Base-by-base conservation (phyloP, 2,797 vertebrate genomes). In the Micromesistius poutassou region DNA sequence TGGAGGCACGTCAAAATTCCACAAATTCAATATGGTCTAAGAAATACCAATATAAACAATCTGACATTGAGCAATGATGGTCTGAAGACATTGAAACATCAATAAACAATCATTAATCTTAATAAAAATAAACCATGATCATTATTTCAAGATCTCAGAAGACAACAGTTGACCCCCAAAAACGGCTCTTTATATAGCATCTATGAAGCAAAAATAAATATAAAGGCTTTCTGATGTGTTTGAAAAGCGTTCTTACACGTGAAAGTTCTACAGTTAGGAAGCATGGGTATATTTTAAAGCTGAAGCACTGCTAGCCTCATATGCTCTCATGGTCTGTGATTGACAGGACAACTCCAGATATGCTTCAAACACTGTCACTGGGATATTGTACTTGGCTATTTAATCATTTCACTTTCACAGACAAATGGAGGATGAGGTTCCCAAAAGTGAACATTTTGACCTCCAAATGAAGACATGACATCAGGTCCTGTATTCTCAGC, bases 1-100 rank as follows among this genome's bases (percentile, higher is more conserved):
- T n/a, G 31, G 84, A 89, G 87, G 87, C 85, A 88, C 87, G 81
- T 85, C n/a, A 77, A 84, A 68, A 84, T 55, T 28, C n/a, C 40
- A 86, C 73, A 78, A 40, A 77, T 74, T 73, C 40, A 30, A 42
- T 40, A n/a, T 42, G 30, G 68, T 75, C 77, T 46, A 38, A 35
- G 33, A 55, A 19, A 3, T 68, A 71, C 12, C 7, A 72, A 16
- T 66, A 30, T 25, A 46, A 71, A 74, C 10, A 19, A 82, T 71
- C 66, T 72, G 62, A 68, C 62, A 68, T 68, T n/a, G 62, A 68
- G 62, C 62, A 68, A 12, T 28, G 62, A 30, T 68, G n/a, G 62
- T 25, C 62, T 68, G 62, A 68, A 12, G 46, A 85, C 73, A 50
- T 74, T 14, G 30, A 33, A 66, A 62, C 76, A 28, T 68, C 10